phyloP scores from a whole-genome alignment of 2,888 invertebrate species.

The Pollenia amentaria region DNA sequence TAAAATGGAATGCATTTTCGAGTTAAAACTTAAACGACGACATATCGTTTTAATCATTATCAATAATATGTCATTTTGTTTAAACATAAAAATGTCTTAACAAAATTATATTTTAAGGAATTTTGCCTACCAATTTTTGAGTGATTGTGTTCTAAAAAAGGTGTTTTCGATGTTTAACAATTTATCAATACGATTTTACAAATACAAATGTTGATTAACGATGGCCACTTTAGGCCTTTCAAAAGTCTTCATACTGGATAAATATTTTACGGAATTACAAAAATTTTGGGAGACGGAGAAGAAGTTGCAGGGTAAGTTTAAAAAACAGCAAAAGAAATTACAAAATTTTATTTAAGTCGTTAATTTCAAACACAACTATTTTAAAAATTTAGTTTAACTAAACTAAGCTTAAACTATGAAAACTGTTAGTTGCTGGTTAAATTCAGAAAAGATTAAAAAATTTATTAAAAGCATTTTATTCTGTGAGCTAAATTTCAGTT shows the following conservation, averaged over 20 bases:
- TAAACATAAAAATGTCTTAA: slow-evolving; percentile 31
- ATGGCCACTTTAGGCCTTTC: slow-evolving; percentile 98
- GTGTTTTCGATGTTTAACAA: slow-evolving; percentile 47
- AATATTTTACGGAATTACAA: slow-evolving; percentile 97
- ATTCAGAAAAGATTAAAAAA: too few relatives aligned
- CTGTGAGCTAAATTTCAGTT: too few relatives aligned
- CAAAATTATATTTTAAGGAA: not conserved
- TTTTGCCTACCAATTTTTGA: not conserved
- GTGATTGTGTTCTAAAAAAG: not conserved
- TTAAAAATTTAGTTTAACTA: too few relatives aligned
- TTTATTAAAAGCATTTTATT: too few relatives aligned
- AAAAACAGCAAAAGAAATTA: not conserved
- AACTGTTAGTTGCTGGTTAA: too few relatives aligned
- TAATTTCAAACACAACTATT: too few relatives aligned
- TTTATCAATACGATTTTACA: slow-evolving; percentile 66
- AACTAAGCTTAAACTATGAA: too few relatives aligned
- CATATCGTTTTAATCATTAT: not conserved
- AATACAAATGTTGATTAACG: slow-evolving; percentile 83
- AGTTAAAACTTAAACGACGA: not conserved
- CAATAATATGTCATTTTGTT: not conserved
- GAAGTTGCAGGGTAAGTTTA: slow-evolving; percentile 94
- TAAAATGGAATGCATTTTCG: slow-evolving; percentile 16
- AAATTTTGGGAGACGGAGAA: slow-evolving; percentile 99
- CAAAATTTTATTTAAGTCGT: too few relatives aligned
- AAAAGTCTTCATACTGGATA: slow-evolving; percentile 98